phyloP scores from a whole-genome alignment of 2,888 invertebrate genomes.

The Aplocera efformata region DNA sequence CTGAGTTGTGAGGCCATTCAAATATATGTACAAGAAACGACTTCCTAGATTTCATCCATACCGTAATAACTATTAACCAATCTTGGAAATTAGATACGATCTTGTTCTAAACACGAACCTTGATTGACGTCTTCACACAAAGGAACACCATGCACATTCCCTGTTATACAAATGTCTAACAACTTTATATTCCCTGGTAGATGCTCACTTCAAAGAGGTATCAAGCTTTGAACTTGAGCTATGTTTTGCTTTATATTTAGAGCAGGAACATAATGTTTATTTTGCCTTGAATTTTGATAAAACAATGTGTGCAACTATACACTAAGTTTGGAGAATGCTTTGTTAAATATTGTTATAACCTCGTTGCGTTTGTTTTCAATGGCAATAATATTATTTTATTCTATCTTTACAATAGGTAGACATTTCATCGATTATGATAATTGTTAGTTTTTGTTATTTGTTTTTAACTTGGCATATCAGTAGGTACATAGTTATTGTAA shows the following conservation, averaged over 20 bases:
- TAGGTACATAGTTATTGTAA: too few relatives aligned
- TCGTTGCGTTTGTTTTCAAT: neutral
- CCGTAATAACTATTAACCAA: too few relatives aligned
- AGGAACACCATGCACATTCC: conserved; percentile 13
- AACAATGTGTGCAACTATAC: conserved; percentile 14
- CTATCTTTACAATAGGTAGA: too few relatives aligned
- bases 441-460: too few relatives aligned
- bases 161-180: neutral
- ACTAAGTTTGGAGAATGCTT: conserved; percentile 6
- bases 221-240: conserved; percentile 24
- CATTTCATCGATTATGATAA: conserved; percentile 1
- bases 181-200: neutral
- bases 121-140: conserved; percentile 22
- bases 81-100: conserved; percentile 14
- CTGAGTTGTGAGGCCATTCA: too few relatives aligned
- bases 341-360: conserved; percentile 6
- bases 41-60: too few relatives aligned
- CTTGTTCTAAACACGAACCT: conserved; percentile 22
- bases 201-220: conserved; percentile 23
- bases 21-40: too few relatives aligned
- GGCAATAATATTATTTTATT: neutral
- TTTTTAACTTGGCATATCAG: too few relatives aligned
- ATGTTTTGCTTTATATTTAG: conserved; percentile 18
- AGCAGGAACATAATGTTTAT: conserved; percentile 24
- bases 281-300: conserved; percentile 20